Base-by-base conservation (phyloP, 2,797 vertebrate genomes). In the Oreochromis mossambicus region DNA sequence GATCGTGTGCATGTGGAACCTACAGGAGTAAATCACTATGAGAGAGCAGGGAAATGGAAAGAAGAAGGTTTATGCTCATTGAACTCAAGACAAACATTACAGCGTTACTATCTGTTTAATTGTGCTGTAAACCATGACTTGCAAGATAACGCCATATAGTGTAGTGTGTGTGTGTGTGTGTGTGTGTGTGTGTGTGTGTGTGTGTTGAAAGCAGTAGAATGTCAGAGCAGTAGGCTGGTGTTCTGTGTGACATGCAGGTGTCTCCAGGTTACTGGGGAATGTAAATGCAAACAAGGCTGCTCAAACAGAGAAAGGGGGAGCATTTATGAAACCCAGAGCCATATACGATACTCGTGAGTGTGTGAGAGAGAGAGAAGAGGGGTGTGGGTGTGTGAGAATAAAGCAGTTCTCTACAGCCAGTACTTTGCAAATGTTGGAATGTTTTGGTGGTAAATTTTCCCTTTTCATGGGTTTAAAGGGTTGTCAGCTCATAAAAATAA, bases 231-330 rank as follows among this genome's bases (percentile, higher is more conserved):
- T 80, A 81, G 38, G 81, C 51, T 83, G 4, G 78, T 75, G 73
- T 61, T 83, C 56, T 55, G 79, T 63, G 70, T 41, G 76, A 92
- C 89, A 91, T 92, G 86, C 85, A 93, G 89, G 88, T 92, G 96
- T 96, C 93, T 95, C 96, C 91, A 94, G 93, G 96, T 94, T 92
- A 96, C 95, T 90, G 83, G 58, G 89, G 92, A 96, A 96, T 95
- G 95, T 91, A 89, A 94, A 95, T 85, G 94, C 88, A 91, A 91
- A 89, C 89, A 88, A 84, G 86, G 82, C 88, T 90, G 89, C 83
- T 92, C 87, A 94, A 94, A 92, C 93, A 92, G 79, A 89, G 86
- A 77, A 89, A 87, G 79, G 81, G 85, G 77, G 85, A 86, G 83
- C n/a, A 8, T 89, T 91, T 91, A 93, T 84, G 73, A 92, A 90